Percentiles rank a stretch among this genome's conserved stretches.
These are phyloP conservation scores for Petrocephalus microphthalmus DNA, from an alignment of 2,113 vertebrate genomes.

Conservation along the genomic window DNA sequence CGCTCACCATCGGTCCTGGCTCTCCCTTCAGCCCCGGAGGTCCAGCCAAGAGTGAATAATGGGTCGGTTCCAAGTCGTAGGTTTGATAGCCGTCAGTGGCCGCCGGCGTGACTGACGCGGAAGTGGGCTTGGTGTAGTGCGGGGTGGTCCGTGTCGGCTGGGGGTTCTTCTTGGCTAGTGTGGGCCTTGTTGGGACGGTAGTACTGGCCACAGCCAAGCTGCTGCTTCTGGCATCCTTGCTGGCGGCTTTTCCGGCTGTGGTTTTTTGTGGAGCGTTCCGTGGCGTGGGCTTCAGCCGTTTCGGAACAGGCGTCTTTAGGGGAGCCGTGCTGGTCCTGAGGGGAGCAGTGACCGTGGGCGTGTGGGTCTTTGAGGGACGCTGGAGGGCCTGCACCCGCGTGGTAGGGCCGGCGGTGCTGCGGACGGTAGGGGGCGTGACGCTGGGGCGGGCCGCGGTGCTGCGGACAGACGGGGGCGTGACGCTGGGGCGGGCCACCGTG, in stretches of 20 bases:
- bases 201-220: constrained; percentile 33
- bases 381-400: constrained; percentile 42
- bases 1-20: constrained; percentile 75
- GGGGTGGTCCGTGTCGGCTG: constrained; percentile 41
- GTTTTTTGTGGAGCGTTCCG: constrained; percentile 35
- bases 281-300: constrained; percentile 36
- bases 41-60: constrained; percentile 67
- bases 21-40: constrained; percentile 81
- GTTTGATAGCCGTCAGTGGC: constrained; percentile 68
- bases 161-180: constrained; percentile 41
- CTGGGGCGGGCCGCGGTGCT: constrained; percentile 35
- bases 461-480: constrained; percentile 23
- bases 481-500: constrained; percentile 21
- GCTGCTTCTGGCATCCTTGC: constrained; percentile 46
- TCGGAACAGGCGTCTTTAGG: constrained; percentile 30
- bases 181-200: constrained; percentile 38
- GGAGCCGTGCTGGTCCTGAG: constrained; percentile 35
- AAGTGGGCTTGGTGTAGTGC: constrained; percentile 44
- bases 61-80: constrained; percentile 70
- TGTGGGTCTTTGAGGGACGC: constrained; percentile 31
- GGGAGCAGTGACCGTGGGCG: constrained; percentile 38
- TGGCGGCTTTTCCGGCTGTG: constrained; percentile 38
- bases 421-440: constrained; percentile 22
- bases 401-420: constrained; percentile 43
- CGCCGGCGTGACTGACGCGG: constrained; percentile 57